These are phyloP conservation scores for Tribolium madens DNA, from an alignment of 1,140 invertebrate genomes.

Conservation along the genomic window DNA sequence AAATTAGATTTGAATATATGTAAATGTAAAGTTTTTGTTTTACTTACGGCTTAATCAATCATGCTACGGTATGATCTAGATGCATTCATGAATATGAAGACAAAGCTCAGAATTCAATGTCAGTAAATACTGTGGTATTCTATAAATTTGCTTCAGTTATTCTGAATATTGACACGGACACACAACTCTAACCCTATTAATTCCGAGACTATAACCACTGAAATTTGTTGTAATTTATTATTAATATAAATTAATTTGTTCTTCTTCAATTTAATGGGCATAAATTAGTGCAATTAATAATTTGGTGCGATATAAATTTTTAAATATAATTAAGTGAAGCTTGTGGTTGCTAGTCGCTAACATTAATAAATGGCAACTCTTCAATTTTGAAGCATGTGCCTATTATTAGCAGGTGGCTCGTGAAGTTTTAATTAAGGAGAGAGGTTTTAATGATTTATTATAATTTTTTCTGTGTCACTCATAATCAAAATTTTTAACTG, in stretches of 20 bases:
- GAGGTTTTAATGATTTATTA: not conserved
- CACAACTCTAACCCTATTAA: not conserved
- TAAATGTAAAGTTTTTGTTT: too few species aligned
- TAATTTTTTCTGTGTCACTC: not conserved
- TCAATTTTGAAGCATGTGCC: not conserved
- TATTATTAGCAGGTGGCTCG: not conserved
- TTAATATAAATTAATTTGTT: not conserved
- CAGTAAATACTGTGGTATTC: not conserved
- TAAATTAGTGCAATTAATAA: too few species aligned
- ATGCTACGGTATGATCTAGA: too few species aligned
- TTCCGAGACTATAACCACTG: not conserved
- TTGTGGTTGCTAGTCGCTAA: not conserved
- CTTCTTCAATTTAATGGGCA: too few species aligned
- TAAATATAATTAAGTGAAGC: not conserved
- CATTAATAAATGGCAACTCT: not conserved
- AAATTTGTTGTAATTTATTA: not conserved
- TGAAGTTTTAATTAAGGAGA: not conserved
- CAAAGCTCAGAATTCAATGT: conserved; percentile 9
- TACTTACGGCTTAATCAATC: too few species aligned
- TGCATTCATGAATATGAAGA: not conserved
- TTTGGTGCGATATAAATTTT: too few species aligned
- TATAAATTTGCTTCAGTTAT: conserved; percentile 10
- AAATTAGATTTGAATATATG: too few species aligned
- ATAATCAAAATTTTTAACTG: not conserved
- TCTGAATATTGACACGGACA: not conserved